Conservation (phyloP, 2,113 vertebrate species). For the Ceuthmochares aereus region DNA sequence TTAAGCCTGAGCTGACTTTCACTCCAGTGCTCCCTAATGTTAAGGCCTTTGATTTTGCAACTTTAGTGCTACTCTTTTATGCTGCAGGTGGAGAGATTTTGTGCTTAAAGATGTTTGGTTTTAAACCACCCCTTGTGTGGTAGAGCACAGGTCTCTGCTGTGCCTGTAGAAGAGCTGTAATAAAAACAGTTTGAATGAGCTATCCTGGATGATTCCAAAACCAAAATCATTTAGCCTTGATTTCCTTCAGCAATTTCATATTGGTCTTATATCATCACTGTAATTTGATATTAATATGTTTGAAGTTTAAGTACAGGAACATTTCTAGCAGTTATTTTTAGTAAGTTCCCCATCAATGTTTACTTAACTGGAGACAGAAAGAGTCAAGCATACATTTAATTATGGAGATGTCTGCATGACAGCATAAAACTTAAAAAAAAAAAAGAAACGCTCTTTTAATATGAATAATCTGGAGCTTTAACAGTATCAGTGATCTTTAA, state of each 20-base stretch:
- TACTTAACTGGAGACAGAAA: background rate
- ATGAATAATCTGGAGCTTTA: conserved; percentile 1
- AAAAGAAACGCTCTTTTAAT: background rate
- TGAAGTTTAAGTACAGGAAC: background rate
- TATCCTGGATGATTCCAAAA: background rate
- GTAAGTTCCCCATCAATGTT: background rate
- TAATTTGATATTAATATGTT: background rate
- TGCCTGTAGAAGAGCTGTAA: background rate
- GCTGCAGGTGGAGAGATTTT: background rate
- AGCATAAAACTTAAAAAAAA: background rate
- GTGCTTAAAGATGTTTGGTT: background rate
- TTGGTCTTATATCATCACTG: background rate
- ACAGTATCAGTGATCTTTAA: conserved; percentile 11
- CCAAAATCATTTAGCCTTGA: background rate
- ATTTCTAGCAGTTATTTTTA: background rate
- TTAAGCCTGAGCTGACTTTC: background rate
- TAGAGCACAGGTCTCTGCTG: background rate
- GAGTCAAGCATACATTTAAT: background rate
- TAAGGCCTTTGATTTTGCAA: background rate
- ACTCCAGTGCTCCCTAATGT: background rate
- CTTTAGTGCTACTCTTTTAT: background rate
- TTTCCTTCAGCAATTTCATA: background rate
- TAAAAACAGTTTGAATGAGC: background rate
- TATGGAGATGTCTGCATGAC: background rate
- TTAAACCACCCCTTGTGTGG: background rate